phyloP scores from a whole-genome alignment of 2,888 invertebrate genomes.

The Tenthredo mesomela region DNA sequence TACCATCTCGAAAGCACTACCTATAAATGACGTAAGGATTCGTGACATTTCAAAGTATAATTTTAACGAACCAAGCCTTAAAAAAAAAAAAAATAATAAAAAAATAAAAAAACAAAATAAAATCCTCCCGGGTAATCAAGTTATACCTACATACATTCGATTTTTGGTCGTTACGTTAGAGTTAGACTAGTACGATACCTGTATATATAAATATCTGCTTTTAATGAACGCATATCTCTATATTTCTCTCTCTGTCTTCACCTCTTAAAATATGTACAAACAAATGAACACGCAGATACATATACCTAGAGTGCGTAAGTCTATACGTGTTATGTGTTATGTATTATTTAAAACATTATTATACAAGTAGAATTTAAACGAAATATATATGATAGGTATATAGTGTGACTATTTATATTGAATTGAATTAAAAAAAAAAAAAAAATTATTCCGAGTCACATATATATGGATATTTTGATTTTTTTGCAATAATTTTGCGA shows the following conservation, averaged over 20 bases:
- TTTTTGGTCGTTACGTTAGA: conserved; percentile 4
- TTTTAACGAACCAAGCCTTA: conserved; percentile 25
- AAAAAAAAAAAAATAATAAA: neutral
- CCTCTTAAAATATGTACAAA: conserved; percentile 20
- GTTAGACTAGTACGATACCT: neutral
- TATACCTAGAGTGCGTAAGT: neutral
- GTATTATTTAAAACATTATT: neutral
- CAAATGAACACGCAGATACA: conserved; percentile 1
- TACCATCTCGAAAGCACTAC: conserved; percentile 67
- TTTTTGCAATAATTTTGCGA: neutral
- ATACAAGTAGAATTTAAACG: neutral
- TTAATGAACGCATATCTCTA: conserved; percentile 2
- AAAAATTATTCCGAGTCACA: neutral
- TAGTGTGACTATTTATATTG: neutral
- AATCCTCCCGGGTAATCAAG: conserved; percentile 31
- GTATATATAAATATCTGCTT: neutral
- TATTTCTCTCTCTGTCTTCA: conserved; percentile 7
- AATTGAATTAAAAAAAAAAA: no score
- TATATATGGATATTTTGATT: neutral
- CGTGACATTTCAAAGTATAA: conserved; percentile 44
- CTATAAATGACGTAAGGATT: conserved; percentile 76
- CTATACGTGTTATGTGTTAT: neutral
- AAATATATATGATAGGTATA: neutral
- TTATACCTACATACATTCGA: neutral
- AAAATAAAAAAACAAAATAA: no score